Evolutionary conservation across 2,888 invertebrate genomes (phyloP), one percentile per base, ranked within the genome.

Genomic region (Microctonus hyperodae): DNA sequence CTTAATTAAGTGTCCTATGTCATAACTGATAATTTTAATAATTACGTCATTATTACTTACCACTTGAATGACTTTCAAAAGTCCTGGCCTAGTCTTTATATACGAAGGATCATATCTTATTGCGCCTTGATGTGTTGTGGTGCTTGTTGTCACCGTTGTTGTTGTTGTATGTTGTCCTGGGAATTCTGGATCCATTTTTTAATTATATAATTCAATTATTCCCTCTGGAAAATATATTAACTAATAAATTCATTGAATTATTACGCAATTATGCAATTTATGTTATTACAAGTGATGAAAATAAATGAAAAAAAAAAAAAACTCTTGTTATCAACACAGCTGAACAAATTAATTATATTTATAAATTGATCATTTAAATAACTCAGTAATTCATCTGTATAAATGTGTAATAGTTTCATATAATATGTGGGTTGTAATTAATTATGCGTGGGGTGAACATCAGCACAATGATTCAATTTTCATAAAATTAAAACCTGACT

Each of bases 141-240:
- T 90, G 31, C 76, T 78, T 7, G 79, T 76, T 11, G 86, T 86
- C 31, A 85, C 84, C 11, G 85, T 85, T 33, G 86, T 86, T 2
- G 91, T 92, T 0, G 92, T 92, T 0, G 91, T 89, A 61, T 93
- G 92, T 77, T 91, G 91, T 28, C 89, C 89, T 2, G 93, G 92
- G 84, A 92, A 93, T 48, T 89, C 90, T 76, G 86, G 87, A 75
- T 92, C 91, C 74, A 83, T 82, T 67, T 67, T 78, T 53, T 53
- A 51, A 16, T 44, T 44, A 16, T 11, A 4, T n/a, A 20, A 16
- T 70, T 22, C 13, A 31, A 65, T 63, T 16, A 37, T n/a, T 58
- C 13, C 51, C 44, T 61, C 44, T 22, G 37, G 16, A 64, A 64
- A n/a, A n/a, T n/a, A 23, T 7, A 48, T n/a, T 16, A 35, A 44